Evolutionary conservation across 1,140 invertebrate genomes (phyloP), one percentile per base, ranked within the genome.

Genomic region (Drosophila setifemur): DNA sequence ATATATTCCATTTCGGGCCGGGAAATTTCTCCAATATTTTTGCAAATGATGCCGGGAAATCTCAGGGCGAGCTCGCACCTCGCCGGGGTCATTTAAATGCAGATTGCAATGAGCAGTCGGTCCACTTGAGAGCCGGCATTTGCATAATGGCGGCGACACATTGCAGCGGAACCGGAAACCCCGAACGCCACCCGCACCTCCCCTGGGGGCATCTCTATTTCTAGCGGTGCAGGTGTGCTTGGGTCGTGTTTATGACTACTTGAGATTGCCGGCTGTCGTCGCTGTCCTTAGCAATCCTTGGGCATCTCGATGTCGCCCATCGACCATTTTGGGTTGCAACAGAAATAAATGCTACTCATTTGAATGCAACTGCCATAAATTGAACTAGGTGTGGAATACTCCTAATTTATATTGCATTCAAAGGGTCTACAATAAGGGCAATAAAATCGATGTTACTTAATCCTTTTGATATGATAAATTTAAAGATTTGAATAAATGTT

Each of bases 71-170:
- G 35, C 35, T 40, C 14, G 48, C 71, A 61, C 60, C 67, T 42
- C 55, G 73, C 49, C 53, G 29, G 71, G 76, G 81, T 86, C 82
- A 86, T 86, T 86, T 76, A 76, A 87, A 86, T 86, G 81, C 81
- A 86, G 81, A 86, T 85, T 85, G 81, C 79, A 85, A 71, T 79
- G 68, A 73, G 78, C 77, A 72, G 73, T 49, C 40, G 53, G 69
- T 71, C 66, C 67, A 71, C 64, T 69, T 57, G 64, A 47, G 43
- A 47, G 64, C 50, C 29, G 25, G 19, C 66, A 85, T 85, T 86
- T 86, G 81, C 79, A 85, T 86, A 86, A 79, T 86, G 74, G 70
- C 66, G 71, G 74, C 74, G 81, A 85, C 79, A 85, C 79, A 83
- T 83, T 83, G 79, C 79, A 85, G 39, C 71, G 81, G 81, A 76